Percentiles rank a stretch among this genome's conserved stretches.
Evolutionary conservation across 2,888 invertebrate species (phyloP).

Genomic region (Schrankia costaestrigalis): DNA sequence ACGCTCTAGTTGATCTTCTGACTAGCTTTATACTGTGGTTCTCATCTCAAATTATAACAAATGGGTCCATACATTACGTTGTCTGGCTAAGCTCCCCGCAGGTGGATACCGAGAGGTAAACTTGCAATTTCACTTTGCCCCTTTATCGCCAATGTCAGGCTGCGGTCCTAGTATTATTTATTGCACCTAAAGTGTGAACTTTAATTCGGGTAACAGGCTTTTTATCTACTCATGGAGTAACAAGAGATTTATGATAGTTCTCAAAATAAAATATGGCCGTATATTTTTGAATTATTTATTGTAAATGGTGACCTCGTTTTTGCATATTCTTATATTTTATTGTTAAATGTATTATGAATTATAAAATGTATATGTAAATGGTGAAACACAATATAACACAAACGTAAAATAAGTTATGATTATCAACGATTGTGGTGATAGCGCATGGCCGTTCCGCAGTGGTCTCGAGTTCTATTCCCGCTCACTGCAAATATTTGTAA

Average conservation of each 20-base stretch:
- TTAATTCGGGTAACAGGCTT: slow-evolving; percentile 22
- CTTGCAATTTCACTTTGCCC: slow-evolving; percentile 36
- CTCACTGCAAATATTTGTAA: too few relatives aligned
- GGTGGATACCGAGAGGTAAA: slow-evolving; percentile 27
- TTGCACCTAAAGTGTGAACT: slow-evolving; percentile 28
- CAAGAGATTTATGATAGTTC: slow-evolving; percentile 7
- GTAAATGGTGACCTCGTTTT: too few relatives aligned
- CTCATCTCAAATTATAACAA: slow-evolving; percentile 58
- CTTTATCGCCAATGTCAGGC: slow-evolving; percentile 35
- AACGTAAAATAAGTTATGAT: too few relatives aligned
- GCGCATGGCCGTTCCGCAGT: too few relatives aligned
- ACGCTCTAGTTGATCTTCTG: slow-evolving; percentile 23
- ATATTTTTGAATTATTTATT: too few relatives aligned
- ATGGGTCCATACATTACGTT: slow-evolving; percentile 53
- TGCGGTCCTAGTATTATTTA: slow-evolving; percentile 33
- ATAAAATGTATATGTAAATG: too few relatives aligned
- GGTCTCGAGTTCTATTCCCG: too few relatives aligned
- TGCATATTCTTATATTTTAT: too few relatives aligned
- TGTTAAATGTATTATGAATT: too few relatives aligned
- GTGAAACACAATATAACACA: too few relatives aligned
- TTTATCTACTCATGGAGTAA: slow-evolving; percentile 17
- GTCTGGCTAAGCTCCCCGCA: slow-evolving; percentile 34
- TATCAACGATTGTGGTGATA: neutral
- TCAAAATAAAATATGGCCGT: too few relatives aligned
- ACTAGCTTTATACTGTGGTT: slow-evolving; percentile 22